Conservation (phyloP, 2,113 vertebrate genomes). For the Gymnorhina tibicen region DNA sequence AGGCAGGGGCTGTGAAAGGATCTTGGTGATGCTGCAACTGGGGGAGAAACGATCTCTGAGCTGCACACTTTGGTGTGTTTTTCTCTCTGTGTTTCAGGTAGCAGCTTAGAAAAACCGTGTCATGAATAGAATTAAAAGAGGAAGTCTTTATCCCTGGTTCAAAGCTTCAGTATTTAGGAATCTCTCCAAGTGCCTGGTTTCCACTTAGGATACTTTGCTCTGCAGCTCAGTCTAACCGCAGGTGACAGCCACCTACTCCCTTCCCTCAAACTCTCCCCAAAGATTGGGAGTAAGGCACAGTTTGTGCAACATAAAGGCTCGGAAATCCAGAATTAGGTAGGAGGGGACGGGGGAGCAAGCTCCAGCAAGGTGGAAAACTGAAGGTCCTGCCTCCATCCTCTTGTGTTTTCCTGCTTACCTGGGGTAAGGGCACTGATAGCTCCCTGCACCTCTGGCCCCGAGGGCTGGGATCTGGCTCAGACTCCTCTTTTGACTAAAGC, state of each 20-base stretch:
- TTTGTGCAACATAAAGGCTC: not conserved
- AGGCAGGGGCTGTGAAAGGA: not conserved
- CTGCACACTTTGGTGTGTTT: not conserved
- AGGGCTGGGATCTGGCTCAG: not conserved
- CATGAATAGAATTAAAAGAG: not conserved
- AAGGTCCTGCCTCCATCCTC: not conserved
- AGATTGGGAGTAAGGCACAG: not conserved
- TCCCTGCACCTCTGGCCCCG: not conserved
- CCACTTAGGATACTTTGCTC: not conserved
- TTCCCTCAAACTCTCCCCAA: not conserved
- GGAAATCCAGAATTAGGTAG: not conserved
- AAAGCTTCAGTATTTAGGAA: not conserved
- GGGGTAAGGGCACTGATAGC: not conserved
- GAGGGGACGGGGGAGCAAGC: not conserved
- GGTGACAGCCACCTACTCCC: not conserved
- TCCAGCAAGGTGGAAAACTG: not conserved
- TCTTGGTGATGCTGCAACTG: not conserved
- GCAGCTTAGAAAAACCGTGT: not conserved
- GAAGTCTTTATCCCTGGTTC: not conserved
- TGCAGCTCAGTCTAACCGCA: not conserved
- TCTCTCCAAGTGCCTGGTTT: not conserved
- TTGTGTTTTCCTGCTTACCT: not conserved
- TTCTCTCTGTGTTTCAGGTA: not conserved
- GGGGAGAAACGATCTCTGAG: not conserved
- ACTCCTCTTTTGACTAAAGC: not conserved